Evolutionary conservation across 2,888 invertebrate genomes (phyloP).

Genomic region (Torymus aiolomorphi): DNA sequence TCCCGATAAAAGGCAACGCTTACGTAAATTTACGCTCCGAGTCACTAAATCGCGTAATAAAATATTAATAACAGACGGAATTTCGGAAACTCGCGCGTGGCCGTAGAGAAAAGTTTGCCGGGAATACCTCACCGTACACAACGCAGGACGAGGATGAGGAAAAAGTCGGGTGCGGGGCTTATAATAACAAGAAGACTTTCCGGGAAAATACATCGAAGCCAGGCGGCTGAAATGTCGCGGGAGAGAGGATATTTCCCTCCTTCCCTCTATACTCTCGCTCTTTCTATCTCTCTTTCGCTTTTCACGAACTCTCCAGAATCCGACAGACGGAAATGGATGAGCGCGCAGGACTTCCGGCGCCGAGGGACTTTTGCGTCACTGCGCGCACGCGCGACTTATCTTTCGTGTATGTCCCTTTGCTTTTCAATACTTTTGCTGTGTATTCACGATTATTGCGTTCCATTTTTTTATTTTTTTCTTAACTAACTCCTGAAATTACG

Average conservation of each 20-base stretch:
- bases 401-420: not conserved
- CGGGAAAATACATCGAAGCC: slow-evolving; percentile 31
- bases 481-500: no score
- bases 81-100: no score
- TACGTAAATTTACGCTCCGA: no score
- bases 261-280: not conserved
- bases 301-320: slow-evolving; percentile 36
- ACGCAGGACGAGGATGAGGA: not conserved
- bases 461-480: not conserved
- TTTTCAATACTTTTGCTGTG: slow-evolving; percentile 19
- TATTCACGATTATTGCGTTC: not conserved
- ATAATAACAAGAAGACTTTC: slow-evolving; percentile 40
- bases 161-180: not conserved
- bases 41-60: no score
- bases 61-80: no score
- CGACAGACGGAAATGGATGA: slow-evolving; percentile 47
- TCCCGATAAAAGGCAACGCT: no score
- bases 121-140: no score
- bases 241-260: no score
- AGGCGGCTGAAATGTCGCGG: not conserved
- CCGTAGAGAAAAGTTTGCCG: no score
- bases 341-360: slow-evolving; percentile 37
- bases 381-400: not conserved
- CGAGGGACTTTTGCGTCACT: slow-evolving; percentile 32
- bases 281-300: not conserved